Conservation (phyloP, 2,888 invertebrate species). For the Orchesella flavescens region DNA sequence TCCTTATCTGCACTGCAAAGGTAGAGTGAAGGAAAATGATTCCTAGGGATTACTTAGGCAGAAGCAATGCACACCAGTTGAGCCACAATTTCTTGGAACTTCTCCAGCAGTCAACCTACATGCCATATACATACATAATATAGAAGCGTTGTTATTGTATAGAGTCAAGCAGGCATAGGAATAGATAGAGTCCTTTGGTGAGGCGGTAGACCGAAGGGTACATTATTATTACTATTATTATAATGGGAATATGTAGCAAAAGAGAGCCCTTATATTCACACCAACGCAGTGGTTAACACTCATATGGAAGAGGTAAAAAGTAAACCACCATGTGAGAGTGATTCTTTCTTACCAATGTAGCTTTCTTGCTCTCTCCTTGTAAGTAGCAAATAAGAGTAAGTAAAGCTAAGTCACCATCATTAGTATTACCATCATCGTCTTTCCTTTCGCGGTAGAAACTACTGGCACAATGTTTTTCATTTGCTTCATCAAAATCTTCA, state of each 20-base stretch:
- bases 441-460: conserved; percentile 1
- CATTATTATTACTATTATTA: conserved; percentile 50
- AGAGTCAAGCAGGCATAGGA: conserved; percentile 13
- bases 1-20: conserved; percentile 4
- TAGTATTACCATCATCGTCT: conserved; percentile 5
- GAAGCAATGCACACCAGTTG: conserved; percentile 43
- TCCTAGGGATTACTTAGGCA: conserved; percentile 21
- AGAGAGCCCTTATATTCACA: conserved; percentile 60
- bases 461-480: conserved; percentile 5
- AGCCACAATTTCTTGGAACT: conserved; percentile 57
- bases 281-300: conserved; percentile 39
- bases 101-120: conserved; percentile 10
- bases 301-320: conserved; percentile 14
- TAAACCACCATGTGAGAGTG: conserved; percentile 47
- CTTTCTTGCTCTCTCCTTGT: too few species aligned
- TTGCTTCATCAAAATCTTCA: conserved; percentile 22
- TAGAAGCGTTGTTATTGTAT: too few species aligned
- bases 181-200: not conserved
- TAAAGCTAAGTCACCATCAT: conserved; percentile 40
- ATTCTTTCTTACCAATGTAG: conserved; percentile 1
- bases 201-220: conserved; percentile 59
- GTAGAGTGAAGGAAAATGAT: conserved; percentile 24
- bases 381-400: not conserved
- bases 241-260: conserved; percentile 20
- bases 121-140: too few species aligned